Conservation (phyloP, 2,797 vertebrate genomes). For the Danio tinwini region DNA sequence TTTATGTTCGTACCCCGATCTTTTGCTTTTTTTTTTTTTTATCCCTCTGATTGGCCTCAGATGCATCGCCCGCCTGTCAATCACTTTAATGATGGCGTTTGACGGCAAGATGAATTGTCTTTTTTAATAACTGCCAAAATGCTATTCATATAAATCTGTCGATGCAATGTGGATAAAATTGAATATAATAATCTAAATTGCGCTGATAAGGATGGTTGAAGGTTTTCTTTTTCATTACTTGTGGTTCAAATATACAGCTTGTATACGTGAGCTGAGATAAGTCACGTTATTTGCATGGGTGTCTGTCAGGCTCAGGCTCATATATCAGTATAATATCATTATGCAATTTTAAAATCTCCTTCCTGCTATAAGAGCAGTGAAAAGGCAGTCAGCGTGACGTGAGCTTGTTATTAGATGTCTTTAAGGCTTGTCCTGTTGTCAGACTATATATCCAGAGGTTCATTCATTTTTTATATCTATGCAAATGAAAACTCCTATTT, state of each 20-base stretch:
- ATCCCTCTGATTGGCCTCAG: constrained; percentile 74
- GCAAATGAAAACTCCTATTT: constrained; percentile 56
- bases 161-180: constrained; percentile 78
- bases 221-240: constrained; percentile 55
- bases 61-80: constrained; percentile 78
- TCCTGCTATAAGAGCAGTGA: constrained; percentile 64
- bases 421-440: constrained; percentile 50
- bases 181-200: constrained; percentile 77
- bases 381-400: constrained; percentile 21
- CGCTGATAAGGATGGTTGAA: constrained; percentile 76
- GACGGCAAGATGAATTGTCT: constrained; percentile 83
- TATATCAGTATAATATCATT: constrained; percentile 70
- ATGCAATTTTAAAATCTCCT: constrained; percentile 65
- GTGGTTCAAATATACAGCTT: constrained; percentile 64
- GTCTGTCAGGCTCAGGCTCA: constrained; percentile 47
- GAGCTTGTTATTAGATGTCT: constrained; percentile 41
- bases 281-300: constrained; percentile 73
- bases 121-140: constrained; percentile 78
- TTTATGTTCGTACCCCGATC: constrained; percentile 78
- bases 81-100: constrained; percentile 86
- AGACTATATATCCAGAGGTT: constrained; percentile 49
- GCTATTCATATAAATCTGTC: constrained; percentile 77
- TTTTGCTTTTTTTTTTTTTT: constrained; percentile 75
- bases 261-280: constrained; percentile 59
- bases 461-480: constrained; percentile 55